Evolutionary conservation across 2,888 invertebrate species (phyloP).

Genomic region (Podotricha telesiphe): DNA sequence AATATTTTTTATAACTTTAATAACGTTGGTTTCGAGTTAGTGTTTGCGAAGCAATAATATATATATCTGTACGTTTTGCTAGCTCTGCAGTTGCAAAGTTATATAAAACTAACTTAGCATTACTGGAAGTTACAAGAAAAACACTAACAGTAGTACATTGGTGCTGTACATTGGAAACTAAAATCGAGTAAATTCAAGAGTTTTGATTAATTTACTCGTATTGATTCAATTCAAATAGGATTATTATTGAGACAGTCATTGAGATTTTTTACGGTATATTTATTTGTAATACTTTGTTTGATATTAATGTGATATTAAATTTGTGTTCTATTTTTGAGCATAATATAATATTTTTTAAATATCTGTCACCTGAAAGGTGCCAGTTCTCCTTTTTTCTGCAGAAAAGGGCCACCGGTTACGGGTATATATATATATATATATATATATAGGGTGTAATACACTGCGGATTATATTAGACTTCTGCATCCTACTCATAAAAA

Average conservation of each 20-base stretch:
- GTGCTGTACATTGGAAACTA: not conserved
- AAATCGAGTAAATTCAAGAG: not conserved
- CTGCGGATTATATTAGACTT: no score
- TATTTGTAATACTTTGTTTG: no score
- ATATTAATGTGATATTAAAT: no score
- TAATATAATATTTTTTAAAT: no score
- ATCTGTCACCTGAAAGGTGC: no score
- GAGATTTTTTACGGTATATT: no score
- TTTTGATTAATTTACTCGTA: conserved; percentile 13
- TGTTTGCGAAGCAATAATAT: not conserved
- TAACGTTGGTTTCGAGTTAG: conserved; percentile 1
- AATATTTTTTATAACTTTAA: not conserved
- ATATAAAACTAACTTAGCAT: conserved; percentile 3
- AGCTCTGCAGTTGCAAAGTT: conserved; percentile 6
- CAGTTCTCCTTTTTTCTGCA: no score
- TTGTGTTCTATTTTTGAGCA: no score
- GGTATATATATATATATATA: no score
- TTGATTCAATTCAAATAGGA: not conserved
- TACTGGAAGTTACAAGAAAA: conserved; percentile 17
- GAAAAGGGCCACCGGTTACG: no score
- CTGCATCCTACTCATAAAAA: no score
- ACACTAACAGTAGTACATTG: not conserved
- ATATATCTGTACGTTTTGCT: conserved; percentile 1
- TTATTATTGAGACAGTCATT: not conserved
- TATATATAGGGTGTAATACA: no score